These are phyloP conservation scores for Dinomys branickii DNA, from an alignment of 2,113 vertebrate species.

Conservation along the genomic window DNA sequence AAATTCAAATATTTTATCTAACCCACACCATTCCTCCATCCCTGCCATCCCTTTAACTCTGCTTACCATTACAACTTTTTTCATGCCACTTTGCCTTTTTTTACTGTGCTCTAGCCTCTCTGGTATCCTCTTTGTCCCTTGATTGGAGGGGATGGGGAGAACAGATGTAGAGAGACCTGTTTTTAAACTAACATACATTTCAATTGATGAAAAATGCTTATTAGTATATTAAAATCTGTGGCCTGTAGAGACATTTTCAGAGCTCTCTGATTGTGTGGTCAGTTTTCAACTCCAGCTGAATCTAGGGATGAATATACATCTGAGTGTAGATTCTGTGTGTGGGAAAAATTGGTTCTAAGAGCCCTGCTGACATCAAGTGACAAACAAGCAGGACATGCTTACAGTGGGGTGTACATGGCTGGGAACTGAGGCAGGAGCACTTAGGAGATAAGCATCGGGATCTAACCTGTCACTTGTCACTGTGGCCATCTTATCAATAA, in stretches of 20 bases:
- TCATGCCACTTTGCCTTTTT: background rate
- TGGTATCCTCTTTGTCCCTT: background rate
- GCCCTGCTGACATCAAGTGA: background rate
- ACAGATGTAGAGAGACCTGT: background rate
- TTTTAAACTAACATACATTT: background rate
- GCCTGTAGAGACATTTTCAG: background rate
- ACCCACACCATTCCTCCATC: background rate
- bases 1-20: background rate
- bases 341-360: background rate
- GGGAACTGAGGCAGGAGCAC: background rate
- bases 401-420: background rate
- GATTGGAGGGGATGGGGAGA: background rate
- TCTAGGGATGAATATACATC: background rate
- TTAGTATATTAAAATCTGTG: background rate
- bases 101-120: background rate
- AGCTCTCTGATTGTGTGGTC: background rate
- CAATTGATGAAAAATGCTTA: background rate
- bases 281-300: background rate
- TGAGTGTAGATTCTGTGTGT: background rate
- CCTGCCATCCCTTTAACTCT: background rate
- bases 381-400: background rate
- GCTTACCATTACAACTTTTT: background rate
- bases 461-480: background rate
- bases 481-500: background rate
- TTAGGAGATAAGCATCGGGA: background rate